A percentile compares a stretch with the other conserved stretches of the same genome.
These are phyloP conservation scores for Anthoscopus minutus DNA, from an alignment of 2,113 vertebrate species.

Conservation along the genomic window DNA sequence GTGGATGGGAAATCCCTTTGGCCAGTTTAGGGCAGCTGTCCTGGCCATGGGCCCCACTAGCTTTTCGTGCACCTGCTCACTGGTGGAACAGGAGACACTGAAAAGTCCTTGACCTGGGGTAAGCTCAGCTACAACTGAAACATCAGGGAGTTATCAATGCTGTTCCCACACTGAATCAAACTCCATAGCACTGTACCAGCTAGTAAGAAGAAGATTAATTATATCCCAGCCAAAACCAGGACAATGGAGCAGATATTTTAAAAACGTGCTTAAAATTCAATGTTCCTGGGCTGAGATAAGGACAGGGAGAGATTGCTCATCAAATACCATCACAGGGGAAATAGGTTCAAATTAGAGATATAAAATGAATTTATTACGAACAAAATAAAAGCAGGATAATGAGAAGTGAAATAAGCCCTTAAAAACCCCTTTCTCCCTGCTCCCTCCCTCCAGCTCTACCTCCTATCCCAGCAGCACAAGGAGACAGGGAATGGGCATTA, in stretches of 20 bases:
- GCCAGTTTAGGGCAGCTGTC: background rate
- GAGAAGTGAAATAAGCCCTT: background rate
- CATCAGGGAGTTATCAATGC: background rate
- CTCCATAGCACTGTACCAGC: background rate
- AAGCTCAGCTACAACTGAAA: background rate
- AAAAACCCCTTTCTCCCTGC: background rate
- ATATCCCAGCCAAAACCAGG: background rate
- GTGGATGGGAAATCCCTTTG: background rate
- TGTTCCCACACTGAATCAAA: background rate
- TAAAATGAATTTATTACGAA: background rate
- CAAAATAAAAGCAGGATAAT: background rate
- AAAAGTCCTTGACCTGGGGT: background rate
- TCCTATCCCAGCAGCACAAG: background rate
- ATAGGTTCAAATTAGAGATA: background rate
- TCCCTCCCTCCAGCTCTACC: background rate
- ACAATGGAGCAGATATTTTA: background rate
- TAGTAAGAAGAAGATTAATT: background rate
- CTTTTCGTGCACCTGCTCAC: background rate
- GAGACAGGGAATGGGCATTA: background rate
- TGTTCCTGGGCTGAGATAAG: background rate
- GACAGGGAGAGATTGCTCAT: background rate
- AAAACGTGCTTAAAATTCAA: background rate
- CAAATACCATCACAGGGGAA: background rate
- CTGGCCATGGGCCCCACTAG: background rate
- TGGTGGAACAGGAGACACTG: background rate